Evolutionary conservation across 1,140 invertebrate genomes (phyloP).

Genomic region (Paracyclopina nana): DNA sequence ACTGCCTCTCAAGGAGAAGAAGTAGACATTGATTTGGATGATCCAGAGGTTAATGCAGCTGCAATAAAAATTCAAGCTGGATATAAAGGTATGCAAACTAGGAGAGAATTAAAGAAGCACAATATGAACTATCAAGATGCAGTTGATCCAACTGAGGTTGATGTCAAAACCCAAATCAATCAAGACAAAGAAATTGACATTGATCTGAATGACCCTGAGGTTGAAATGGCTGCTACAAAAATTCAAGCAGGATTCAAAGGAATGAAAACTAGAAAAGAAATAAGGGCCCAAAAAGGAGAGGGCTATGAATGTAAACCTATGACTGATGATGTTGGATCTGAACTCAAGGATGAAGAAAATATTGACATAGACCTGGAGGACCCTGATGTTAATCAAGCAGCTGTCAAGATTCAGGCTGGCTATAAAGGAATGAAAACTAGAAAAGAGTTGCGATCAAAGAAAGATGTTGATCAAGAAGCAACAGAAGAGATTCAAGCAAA

Average conservation of each 20-base stretch:
- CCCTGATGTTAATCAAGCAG: constrained; percentile 29
- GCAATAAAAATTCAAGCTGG: constrained; percentile 2
- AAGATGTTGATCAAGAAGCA: constrained; percentile 15
- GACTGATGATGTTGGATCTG: not conserved
- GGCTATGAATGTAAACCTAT: not conserved
- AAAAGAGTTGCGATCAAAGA: constrained; percentile 17
- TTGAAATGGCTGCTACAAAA: constrained; percentile 39
- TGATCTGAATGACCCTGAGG: constrained; percentile 34
- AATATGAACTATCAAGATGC: no score
- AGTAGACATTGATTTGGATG: constrained; percentile 6
- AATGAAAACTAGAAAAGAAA: not conserved
- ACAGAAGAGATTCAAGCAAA: not conserved
- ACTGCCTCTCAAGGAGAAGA: not conserved
- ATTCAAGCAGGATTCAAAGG: constrained; percentile 37
- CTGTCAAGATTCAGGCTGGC: constrained; percentile 29
- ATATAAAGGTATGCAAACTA: not conserved
- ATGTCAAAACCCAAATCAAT: not conserved
- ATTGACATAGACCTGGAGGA: constrained; percentile 25
- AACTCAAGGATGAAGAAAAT: not conserved
- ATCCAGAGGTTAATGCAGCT: not conserved
- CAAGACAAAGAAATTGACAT: constrained; percentile 22
- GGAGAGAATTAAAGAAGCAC: not conserved
- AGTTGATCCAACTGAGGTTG: not conserved
- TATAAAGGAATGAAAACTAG: constrained; percentile 22
- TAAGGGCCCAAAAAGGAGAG: not conserved